Evolutionary conservation across 1,140 invertebrate species (phyloP).

Genomic region (Drosophila novamexicana): DNA sequence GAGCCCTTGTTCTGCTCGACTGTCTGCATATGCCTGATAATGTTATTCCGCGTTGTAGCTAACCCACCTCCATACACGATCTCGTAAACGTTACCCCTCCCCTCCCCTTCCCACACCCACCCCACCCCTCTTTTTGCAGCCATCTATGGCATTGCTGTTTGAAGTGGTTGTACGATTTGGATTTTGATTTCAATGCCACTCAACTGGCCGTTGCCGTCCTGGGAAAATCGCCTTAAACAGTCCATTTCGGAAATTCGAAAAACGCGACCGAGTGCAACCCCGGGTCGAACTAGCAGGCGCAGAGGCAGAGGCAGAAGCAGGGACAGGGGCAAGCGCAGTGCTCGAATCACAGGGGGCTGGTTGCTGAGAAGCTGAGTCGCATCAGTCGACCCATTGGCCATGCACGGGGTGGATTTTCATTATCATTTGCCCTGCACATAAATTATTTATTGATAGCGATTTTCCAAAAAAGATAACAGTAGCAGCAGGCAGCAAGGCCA

Average conservation of each 20-base stretch:
- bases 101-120: not conserved
- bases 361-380: slow-evolving; percentile 16
- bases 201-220: slow-evolving; percentile 62
- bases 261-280: slow-evolving; percentile 50
- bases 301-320: not conserved
- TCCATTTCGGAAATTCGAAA: slow-evolving; percentile 64
- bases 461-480: slow-evolving; percentile 79
- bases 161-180: slow-evolving; percentile 76
- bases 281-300: not conserved
- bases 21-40: slow-evolving; percentile 68
- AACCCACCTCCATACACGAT: slow-evolving; percentile 5
- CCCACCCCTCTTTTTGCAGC: not conserved
- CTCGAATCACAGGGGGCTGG: slow-evolving; percentile 14
- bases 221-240: slow-evolving; percentile 80
- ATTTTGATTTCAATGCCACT: slow-evolving; percentile 79
- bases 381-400: slow-evolving; percentile 69
- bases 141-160: slow-evolving; percentile 22
- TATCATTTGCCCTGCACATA: slow-evolving; percentile 80
- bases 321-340: slow-evolving; percentile 1
- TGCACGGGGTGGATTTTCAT: slow-evolving; percentile 77
- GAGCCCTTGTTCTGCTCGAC: slow-evolving; percentile 18
- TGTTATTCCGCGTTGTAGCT: slow-evolving; percentile 38
- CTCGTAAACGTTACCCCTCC: not conserved
- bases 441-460: slow-evolving; percentile 82
- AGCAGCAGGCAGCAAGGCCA: slow-evolving; percentile 18